These are phyloP conservation scores for Acanthosepion lycidas DNA, from an alignment of 2,888 invertebrate genomes.

Conservation along the genomic window DNA sequence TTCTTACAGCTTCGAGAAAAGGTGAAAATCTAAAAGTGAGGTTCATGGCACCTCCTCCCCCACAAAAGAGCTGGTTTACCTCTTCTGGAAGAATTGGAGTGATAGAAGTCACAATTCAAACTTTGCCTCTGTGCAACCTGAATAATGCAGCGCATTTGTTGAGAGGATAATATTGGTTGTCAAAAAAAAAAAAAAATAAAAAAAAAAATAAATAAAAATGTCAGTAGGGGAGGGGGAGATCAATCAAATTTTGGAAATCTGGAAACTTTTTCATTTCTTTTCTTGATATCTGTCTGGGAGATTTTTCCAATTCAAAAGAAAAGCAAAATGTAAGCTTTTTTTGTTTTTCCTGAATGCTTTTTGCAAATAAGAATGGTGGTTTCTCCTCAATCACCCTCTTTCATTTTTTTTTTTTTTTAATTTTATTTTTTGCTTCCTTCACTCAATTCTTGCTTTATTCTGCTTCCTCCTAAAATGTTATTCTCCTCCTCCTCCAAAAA, in stretches of 20 bases:
- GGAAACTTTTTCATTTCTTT: neutral
- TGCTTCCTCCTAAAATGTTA: neutral
- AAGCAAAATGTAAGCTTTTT: neutral
- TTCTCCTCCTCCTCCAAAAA: neutral
- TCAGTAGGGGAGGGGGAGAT: neutral
- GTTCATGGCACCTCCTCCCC: neutral
- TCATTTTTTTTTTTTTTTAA: neutral
- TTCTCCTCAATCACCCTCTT: neutral
- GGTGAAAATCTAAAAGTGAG: neutral
- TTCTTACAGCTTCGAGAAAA: conserved; percentile 38
- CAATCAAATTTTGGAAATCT: neutral
- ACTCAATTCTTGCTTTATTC: neutral
- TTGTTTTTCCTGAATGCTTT: neutral
- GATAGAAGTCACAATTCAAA: neutral
- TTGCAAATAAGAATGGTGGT: neutral
- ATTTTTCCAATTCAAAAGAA: neutral
- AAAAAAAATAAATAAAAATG: neutral
- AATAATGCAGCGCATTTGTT: neutral
- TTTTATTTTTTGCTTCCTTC: neutral
- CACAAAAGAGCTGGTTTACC: neutral
- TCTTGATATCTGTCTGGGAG: neutral
- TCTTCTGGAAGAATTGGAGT: neutral
- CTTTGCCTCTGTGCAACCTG: neutral
- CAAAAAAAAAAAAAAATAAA: neutral
- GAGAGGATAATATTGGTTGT: neutral